These are phyloP conservation scores for Percopsis transmontana DNA, from an alignment of 2,113 vertebrate species.

Conservation along the genomic window DNA sequence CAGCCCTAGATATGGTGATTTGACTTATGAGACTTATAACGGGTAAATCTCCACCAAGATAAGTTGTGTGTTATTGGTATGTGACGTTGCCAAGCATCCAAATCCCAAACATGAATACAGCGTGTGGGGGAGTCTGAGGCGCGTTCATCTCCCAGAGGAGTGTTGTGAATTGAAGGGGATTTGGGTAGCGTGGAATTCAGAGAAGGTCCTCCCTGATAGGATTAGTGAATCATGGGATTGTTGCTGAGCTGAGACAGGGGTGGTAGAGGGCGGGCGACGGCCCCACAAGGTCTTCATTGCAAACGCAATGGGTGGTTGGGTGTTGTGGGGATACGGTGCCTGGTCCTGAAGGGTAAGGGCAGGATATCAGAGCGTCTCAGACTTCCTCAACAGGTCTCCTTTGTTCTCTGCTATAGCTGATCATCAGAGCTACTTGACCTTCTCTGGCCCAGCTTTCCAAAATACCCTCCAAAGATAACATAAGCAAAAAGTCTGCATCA, in stretches of 20 bases:
- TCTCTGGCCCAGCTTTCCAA: background rate
- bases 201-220: conserved; percentile 49
- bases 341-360: background rate
- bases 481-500: conserved; percentile 16
- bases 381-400: conserved; percentile 17
- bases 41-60: conserved; percentile 5
- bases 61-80: conserved; percentile 10
- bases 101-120: conserved; percentile 26
- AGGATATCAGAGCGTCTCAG: conserved; percentile 5
- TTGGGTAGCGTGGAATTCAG: conserved; percentile 52
- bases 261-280: conserved; percentile 15
- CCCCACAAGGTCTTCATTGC: conserved; percentile 5
- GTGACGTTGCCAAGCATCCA: conserved; percentile 33
- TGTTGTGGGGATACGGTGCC: too few relatives aligned
- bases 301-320: background rate
- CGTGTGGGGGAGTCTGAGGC: conserved; percentile 9
- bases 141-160: conserved; percentile 40
- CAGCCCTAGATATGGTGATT: background rate
- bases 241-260: conserved; percentile 35
- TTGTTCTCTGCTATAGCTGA: background rate
- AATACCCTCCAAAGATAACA: conserved; percentile 23
- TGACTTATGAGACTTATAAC: conserved; percentile 17
- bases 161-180: conserved; percentile 39
- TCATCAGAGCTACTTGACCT: background rate
- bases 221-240: conserved; percentile 62